Conservation (phyloP, 2,797 vertebrate species). For the Melanotaenia boesemani region DNA sequence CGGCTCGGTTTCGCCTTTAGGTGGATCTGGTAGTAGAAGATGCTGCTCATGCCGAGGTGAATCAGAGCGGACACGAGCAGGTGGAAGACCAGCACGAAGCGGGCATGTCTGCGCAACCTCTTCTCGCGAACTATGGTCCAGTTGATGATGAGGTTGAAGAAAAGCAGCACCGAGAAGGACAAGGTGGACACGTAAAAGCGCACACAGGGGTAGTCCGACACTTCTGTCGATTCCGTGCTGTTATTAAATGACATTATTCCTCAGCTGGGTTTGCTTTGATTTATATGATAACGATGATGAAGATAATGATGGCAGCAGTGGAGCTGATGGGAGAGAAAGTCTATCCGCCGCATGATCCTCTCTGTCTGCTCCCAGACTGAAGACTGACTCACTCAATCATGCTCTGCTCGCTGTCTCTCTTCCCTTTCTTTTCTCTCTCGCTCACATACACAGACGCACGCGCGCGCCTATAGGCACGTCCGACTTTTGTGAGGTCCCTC, state of each 20-base stretch:
- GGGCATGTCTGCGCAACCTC: slow-evolving; percentile 75
- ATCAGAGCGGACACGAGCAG: slow-evolving; percentile 80
- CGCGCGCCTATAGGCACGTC: slow-evolving; percentile 10
- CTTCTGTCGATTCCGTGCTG: not conserved
- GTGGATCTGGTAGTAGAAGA: slow-evolving; percentile 80
- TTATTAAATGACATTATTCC: slow-evolving; percentile 56
- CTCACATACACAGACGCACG: not conserved
- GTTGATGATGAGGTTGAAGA: slow-evolving; percentile 85
- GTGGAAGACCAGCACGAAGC: slow-evolving; percentile 84
- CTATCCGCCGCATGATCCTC: slow-evolving; percentile 57
- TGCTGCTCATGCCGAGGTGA: slow-evolving; percentile 75
- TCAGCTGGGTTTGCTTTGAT: slow-evolving; percentile 23
- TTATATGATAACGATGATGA: not conserved
- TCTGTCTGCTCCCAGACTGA: slow-evolving; percentile 29
- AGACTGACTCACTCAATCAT: slow-evolving; percentile 30
- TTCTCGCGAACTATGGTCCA: slow-evolving; percentile 78
- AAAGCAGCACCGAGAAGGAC: slow-evolving; percentile 78
- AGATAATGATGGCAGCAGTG: not conserved
- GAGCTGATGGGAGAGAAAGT: slow-evolving; percentile 3
- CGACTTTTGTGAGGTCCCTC: not conserved
- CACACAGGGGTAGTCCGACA: slow-evolving; percentile 58
- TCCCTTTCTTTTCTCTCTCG: not conserved
- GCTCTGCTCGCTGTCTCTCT: not conserved
- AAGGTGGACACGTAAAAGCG: slow-evolving; percentile 79
- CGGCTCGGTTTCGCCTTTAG: slow-evolving; percentile 2